Conservation (phyloP, 2,888 invertebrate genomes). For the Agrotis puta region DNA sequence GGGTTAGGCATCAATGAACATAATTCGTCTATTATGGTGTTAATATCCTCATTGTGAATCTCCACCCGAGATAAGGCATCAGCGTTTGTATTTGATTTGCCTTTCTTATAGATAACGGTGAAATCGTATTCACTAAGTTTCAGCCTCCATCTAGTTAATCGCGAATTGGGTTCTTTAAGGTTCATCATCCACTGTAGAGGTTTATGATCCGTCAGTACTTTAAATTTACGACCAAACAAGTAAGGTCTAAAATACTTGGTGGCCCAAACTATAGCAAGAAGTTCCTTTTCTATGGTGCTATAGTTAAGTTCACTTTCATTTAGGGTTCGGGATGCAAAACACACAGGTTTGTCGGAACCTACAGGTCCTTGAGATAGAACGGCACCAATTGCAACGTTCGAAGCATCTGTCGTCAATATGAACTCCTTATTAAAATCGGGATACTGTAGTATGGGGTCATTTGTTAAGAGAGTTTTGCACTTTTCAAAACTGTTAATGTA, state of each 20-base stretch:
- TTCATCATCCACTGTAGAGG: background rate
- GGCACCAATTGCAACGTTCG: background rate
- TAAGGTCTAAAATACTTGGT: background rate
- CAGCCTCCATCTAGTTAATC: background rate
- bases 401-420: background rate
- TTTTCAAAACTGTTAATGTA: background rate
- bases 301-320: background rate
- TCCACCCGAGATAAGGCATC: background rate
- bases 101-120: background rate
- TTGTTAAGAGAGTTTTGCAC: too few species aligned
- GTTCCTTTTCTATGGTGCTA: background rate
- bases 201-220: background rate
- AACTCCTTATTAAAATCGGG: background rate
- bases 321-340: background rate
- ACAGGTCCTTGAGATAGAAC: background rate
- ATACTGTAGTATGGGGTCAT: background rate
- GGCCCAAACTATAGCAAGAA: background rate
- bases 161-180: background rate
- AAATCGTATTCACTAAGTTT: conserved; percentile 1
- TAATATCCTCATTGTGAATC: background rate
- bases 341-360: background rate
- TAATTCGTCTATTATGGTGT: background rate
- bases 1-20: background rate
- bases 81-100: background rate
- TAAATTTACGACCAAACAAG: background rate